Evolutionary conservation across 2,888 invertebrate genomes (phyloP).

Genomic region (Melinaea menophilus): DNA sequence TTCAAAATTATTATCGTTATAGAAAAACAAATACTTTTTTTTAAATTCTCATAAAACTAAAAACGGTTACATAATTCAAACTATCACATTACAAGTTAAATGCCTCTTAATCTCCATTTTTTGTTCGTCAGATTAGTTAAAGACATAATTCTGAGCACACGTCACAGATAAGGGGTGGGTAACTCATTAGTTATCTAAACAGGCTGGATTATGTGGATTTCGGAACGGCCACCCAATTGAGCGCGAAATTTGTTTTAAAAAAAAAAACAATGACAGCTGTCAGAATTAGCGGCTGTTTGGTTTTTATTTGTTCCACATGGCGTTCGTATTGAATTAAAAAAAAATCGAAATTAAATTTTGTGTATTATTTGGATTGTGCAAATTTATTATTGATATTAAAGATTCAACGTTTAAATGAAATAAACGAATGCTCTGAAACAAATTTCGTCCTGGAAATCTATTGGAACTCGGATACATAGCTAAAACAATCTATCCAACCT

Average conservation of each 20-base stretch:
- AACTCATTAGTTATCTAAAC: conserved; percentile 59
- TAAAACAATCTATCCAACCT: conserved; percentile 58
- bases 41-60: conserved; percentile 17
- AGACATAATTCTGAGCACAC: conserved; percentile 8
- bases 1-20: too few species aligned
- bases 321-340: conserved; percentile 9
- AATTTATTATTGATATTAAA: not conserved
- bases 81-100: conserved; percentile 38
- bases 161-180: conserved; percentile 33
- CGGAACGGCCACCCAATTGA: conserved; percentile 52
- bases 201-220: conserved; percentile 57
- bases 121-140: conserved; percentile 31
- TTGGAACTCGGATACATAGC: conserved; percentile 47
- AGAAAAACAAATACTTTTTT: conserved; percentile 6
- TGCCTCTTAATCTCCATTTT: conserved; percentile 38
- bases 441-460: conserved; percentile 61
- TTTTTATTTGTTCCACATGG: conserved; percentile 16
- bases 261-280: conserved; percentile 46
- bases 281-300: conserved; percentile 35
- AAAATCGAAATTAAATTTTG: not conserved
- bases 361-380: not conserved
- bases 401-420: conserved; percentile 52
- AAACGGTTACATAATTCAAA: conserved; percentile 33
- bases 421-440: conserved; percentile 57
- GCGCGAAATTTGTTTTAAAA: conserved; percentile 35